These are phyloP conservation scores for Carcinoscorpius rotundicauda DNA, from an alignment of 1,140 invertebrate species.

Conservation along the genomic window DNA sequence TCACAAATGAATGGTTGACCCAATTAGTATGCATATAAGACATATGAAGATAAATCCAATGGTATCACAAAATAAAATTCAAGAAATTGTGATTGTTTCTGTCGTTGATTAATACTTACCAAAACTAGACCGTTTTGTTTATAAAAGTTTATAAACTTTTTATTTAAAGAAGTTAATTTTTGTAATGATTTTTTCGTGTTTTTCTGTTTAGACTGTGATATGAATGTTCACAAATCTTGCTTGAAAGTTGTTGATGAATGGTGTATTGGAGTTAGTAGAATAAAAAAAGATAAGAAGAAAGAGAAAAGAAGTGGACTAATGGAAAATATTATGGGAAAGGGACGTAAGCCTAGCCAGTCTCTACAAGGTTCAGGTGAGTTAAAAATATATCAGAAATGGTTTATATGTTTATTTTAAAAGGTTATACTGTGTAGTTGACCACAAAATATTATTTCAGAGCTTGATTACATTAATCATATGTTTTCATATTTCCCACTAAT, in stretches of 20 bases:
- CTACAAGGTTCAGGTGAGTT: slow-evolving; percentile 19
- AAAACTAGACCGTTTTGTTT: too few species aligned
- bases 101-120: too few species aligned
- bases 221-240: slow-evolving; percentile 77
- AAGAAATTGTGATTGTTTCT: too few species aligned
- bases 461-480: too few species aligned
- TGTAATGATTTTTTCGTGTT: slow-evolving; percentile 9
- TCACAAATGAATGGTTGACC: too few species aligned
- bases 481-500: not conserved
- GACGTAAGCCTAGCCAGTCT: slow-evolving; percentile 22
- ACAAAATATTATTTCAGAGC: too few species aligned
- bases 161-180: too few species aligned
- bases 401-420: too few species aligned
- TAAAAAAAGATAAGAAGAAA: slow-evolving; percentile 40
- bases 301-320: slow-evolving; percentile 29
- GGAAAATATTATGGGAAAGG: slow-evolving; percentile 27
- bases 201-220: slow-evolving; percentile 58
- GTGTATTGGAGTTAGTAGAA: slow-evolving; percentile 61
- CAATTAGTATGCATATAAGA: too few species aligned
- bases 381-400: not conserved
- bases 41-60: too few species aligned
- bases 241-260: slow-evolving; percentile 66
- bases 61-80: too few species aligned
- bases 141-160: not conserved
- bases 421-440: too few species aligned